Evolutionary conservation across 2,113 vertebrate genomes (phyloP).

Genomic region (Tupaia chinensis): DNA sequence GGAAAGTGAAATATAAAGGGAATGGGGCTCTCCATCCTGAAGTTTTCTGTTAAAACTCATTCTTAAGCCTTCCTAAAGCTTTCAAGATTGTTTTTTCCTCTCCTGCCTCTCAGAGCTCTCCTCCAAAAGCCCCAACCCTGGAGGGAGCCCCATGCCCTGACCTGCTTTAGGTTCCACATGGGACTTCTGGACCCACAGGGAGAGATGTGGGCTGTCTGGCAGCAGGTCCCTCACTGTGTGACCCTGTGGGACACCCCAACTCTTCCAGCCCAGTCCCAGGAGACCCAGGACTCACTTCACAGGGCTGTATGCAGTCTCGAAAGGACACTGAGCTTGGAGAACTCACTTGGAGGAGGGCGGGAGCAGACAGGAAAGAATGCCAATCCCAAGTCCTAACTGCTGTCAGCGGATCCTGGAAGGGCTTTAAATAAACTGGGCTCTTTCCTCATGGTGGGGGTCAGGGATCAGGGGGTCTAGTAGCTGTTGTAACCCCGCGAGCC

Average conservation of each 20-base stretch:
- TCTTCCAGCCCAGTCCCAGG: too few species aligned
- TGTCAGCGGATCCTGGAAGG: not conserved
- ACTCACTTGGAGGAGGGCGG: rapidly evolving
- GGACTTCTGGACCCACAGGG: too few species aligned
- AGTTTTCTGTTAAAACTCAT: rapidly evolving
- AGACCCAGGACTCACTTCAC: too few species aligned
- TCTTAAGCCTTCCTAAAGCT: not conserved
- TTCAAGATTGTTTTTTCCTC: too few species aligned
- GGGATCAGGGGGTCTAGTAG: too few species aligned
- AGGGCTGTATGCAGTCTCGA: rapidly evolving
- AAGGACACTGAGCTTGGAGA: not conserved
- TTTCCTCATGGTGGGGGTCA: too few species aligned
- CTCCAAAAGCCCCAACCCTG: not conserved
- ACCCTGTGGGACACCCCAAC: not conserved
- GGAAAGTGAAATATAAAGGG: too few species aligned
- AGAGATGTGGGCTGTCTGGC: not conserved
- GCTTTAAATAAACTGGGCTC: too few species aligned
- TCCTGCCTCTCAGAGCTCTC: not conserved
- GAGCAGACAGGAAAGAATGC: rapidly evolving
- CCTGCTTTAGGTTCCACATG: too few species aligned
- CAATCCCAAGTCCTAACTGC: rapidly evolving
- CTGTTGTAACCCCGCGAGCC: rapidly evolving
- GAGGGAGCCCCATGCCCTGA: too few species aligned
- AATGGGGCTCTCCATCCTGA: rapidly evolving
- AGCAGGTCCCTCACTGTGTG: not conserved